Evolutionary conservation across 2,113 vertebrate genomes (phyloP).

Genomic region (Tonatia bakeri): DNA sequence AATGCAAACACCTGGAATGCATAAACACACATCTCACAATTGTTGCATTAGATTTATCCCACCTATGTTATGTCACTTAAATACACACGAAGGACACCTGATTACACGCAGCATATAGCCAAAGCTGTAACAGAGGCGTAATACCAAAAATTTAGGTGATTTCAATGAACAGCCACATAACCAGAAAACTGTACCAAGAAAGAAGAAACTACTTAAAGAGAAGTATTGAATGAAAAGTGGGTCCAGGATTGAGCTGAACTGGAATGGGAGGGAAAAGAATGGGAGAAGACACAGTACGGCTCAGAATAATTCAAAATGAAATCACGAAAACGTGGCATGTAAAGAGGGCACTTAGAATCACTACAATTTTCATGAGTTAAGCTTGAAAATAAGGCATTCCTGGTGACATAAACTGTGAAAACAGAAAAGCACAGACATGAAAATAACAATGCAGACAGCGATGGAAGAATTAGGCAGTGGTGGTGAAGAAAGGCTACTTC

Average conservation of each 20-base stretch:
- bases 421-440: neutral
- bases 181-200: neutral
- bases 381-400: neutral
- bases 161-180: neutral
- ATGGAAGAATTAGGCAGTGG: neutral
- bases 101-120: neutral
- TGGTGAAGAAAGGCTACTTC: neutral
- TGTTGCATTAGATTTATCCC: neutral
- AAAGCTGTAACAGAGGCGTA: neutral
- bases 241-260: neutral
- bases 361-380: neutral
- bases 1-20: neutral
- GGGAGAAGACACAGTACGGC: neutral
- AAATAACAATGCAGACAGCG: neutral
- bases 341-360: neutral
- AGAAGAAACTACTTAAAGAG: neutral
- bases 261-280: neutral
- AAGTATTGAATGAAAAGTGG: neutral
- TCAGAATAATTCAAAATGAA: neutral
- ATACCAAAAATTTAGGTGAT: neutral
- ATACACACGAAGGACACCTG: accelerated
- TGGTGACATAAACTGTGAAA: neutral
- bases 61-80: neutral
- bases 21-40: neutral
- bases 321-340: neutral